phyloP scores from a whole-genome alignment of 2,113 vertebrate genomes.

The Fulica atra region DNA sequence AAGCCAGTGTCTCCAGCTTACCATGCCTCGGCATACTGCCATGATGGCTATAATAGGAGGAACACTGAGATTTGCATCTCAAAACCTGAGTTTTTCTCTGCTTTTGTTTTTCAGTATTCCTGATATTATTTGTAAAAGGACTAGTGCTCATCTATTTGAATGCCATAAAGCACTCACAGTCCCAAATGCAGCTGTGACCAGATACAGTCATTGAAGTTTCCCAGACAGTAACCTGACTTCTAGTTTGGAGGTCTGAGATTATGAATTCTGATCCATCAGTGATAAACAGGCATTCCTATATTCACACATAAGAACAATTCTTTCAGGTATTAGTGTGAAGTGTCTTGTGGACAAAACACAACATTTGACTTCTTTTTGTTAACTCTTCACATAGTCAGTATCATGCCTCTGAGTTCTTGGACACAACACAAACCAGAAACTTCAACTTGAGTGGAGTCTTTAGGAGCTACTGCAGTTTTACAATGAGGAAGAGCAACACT shows the following conservation, averaged over 20 bases:
- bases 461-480: not conserved
- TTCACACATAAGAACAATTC: not conserved
- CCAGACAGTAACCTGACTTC: not conserved
- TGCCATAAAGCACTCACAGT: not conserved
- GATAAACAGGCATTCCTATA: not conserved
- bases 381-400: not conserved
- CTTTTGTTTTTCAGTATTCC: not conserved
- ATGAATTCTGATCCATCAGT: not conserved
- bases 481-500: not conserved
- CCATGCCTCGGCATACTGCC: rapidly evolving
- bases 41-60: not conserved
- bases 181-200: not conserved
- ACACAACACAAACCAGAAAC: not conserved
- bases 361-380: not conserved
- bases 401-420: not conserved
- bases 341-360: not conserved
- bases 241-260: not conserved
- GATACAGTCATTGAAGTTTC: not conserved
- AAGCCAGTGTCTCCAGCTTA: not conserved
- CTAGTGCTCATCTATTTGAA: not conserved
- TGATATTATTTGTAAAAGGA: not conserved
- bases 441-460: not conserved
- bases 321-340: not conserved
- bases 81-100: not conserved
- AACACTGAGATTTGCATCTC: not conserved